A percentile compares a stretch with the other conserved stretches of the same genome.
These are phyloP conservation scores for Erpetoichthys calabaricus DNA, from an alignment of 2,797 vertebrate species.

Conservation along the genomic window DNA sequence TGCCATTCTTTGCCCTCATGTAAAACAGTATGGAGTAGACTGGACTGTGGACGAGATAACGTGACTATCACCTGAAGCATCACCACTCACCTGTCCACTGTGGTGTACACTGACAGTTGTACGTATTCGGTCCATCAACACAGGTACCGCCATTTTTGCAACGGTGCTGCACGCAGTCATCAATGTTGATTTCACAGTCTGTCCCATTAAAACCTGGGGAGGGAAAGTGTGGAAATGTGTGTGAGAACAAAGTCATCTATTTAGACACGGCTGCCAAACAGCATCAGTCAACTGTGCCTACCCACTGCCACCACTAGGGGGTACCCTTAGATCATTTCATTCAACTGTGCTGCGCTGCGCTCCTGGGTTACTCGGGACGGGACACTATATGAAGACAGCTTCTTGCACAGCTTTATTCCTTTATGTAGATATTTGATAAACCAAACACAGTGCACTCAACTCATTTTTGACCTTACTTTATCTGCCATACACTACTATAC, in stretches of 20 bases:
- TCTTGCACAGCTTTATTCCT: neutral
- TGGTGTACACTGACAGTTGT: slow-evolving; percentile 87
- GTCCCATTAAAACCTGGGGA: slow-evolving; percentile 73
- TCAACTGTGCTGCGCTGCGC: slow-evolving; percentile 10
- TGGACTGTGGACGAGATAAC: too few species aligned
- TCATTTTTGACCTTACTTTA: too few species aligned
- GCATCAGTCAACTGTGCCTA: too few species aligned
- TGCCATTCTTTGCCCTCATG: too few species aligned
- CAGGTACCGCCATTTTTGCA: slow-evolving; percentile 80
- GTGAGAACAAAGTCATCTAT: neutral
- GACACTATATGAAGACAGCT: neutral
- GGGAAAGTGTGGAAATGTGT: neutral
- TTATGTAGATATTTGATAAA: neutral
- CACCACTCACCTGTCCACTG: slow-evolving; percentile 75
- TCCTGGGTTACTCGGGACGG: slow-evolving; percentile 18
- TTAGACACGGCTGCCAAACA: neutral
- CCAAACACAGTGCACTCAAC: neutral
- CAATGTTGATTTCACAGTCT: slow-evolving; percentile 76
- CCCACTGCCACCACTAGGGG: neutral
- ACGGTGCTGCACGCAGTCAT: slow-evolving; percentile 77
- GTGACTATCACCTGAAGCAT: too few species aligned
- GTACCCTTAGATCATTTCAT: slow-evolving; percentile 21
- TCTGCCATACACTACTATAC: too few species aligned
- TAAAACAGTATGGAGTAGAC: too few species aligned
- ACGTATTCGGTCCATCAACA: slow-evolving; percentile 87